These are phyloP conservation scores for Nothoprocta perdicaria DNA, from an alignment of 2,113 vertebrate genomes.

Conservation along the genomic window DNA sequence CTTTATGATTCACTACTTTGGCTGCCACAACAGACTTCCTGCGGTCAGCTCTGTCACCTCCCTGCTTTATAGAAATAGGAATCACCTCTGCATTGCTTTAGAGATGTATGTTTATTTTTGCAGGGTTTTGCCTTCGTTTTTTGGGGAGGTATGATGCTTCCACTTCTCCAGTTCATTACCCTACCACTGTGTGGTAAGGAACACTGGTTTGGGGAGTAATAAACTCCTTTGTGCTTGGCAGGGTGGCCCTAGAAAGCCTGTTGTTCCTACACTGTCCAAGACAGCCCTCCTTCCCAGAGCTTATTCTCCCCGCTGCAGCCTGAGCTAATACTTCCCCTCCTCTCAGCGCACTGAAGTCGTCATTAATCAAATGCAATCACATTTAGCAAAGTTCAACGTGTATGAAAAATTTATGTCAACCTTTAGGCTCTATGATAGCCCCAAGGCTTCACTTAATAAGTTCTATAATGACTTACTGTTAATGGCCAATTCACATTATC, in stretches of 20 bases:
- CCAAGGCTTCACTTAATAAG: slow-evolving; percentile 67
- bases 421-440: slow-evolving; percentile 63
- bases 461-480: slow-evolving; percentile 58
- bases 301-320: slow-evolving; percentile 1
- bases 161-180: not conserved
- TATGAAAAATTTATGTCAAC: slow-evolving; percentile 73
- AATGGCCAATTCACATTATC: slow-evolving; percentile 49
- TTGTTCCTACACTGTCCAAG: not conserved
- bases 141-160: not conserved
- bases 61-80: not conserved
- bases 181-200: not conserved
- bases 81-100: not conserved
- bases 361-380: slow-evolving; percentile 64
- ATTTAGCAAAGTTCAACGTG: slow-evolving; percentile 67
- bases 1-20: not conserved
- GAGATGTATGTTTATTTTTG: not conserved
- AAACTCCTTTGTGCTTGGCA: not conserved
- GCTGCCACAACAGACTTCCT: slow-evolving; percentile 14
- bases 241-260: not conserved
- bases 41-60: not conserved
- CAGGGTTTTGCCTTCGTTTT: not conserved
- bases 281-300: not conserved
- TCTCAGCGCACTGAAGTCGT: not conserved
- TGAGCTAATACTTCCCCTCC: slow-evolving; percentile 1
- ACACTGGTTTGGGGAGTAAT: slow-evolving; percentile 19